Percentiles rank a stretch among this genome's conserved stretches.
phyloP scores from a whole-genome alignment of 2,888 invertebrate species.

The Plagiodera versicolora region DNA sequence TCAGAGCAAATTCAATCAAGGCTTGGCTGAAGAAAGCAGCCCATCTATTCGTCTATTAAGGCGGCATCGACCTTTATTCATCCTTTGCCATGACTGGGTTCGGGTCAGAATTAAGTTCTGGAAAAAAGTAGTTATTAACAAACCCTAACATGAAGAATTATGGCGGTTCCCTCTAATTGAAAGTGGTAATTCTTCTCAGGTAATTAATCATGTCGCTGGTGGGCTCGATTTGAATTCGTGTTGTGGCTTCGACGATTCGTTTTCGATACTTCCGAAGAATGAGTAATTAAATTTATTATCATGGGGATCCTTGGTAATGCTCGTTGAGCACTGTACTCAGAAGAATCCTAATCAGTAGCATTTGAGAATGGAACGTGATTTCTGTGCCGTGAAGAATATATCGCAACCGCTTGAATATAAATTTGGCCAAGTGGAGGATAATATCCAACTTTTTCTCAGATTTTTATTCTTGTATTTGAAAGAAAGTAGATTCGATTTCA shows the following conservation, averaged over 20 bases:
- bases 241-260: constrained; percentile 9
- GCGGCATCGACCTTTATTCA: background rate
- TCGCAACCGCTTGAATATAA: no score
- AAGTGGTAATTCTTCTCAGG: constrained; percentile 26
- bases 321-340: no score
- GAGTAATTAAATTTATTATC: no score
- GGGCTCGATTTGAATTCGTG: constrained; percentile 17
- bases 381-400: no score
- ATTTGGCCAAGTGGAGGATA: no score
- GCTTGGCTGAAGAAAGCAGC: background rate
- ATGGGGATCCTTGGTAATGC: no score
- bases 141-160: constrained; percentile 22
- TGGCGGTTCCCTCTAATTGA: constrained; percentile 26
- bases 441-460: no score
- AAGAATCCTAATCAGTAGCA: no score
- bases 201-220: constrained; percentile 26
- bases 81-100: constrained; percentile 15
- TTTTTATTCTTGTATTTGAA: no score
- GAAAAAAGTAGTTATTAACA: constrained; percentile 26
- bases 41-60: background rate
- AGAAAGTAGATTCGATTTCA: no score
- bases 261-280: constrained; percentile 5
- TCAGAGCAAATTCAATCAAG: constrained; percentile 1
- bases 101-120: constrained; percentile 17
- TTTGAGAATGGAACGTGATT: no score